A percentile compares a stretch with the other conserved stretches of the same genome.
phyloP scores from a whole-genome alignment of 2,888 invertebrate genomes.

The Apotomis turbidana region DNA sequence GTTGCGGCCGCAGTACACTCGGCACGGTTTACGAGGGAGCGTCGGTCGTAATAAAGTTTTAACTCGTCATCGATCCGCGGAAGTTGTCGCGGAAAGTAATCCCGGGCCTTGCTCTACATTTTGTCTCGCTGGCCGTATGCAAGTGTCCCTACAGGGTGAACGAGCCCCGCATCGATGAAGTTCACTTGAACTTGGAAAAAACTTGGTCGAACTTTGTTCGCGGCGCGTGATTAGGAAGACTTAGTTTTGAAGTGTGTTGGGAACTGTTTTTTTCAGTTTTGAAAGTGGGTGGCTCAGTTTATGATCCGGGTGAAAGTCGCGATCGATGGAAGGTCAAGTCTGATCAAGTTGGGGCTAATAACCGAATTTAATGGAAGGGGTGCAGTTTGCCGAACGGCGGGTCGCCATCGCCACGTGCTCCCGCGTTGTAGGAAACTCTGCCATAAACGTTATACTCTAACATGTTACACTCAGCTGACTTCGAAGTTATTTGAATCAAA shows the following conservation, averaged over 20 bases:
- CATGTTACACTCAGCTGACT: background rate
- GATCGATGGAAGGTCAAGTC: conserved; percentile 82
- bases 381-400: conserved; percentile 60
- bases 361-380: conserved; percentile 77
- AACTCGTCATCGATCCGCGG: conserved; percentile 78
- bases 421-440: background rate
- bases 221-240: conserved; percentile 83
- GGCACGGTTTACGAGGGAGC: conserved; percentile 64
- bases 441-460: background rate
- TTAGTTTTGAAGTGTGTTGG: conserved; percentile 82
- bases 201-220: conserved; percentile 77
- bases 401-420: conserved; percentile 43
- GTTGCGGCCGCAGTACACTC: conserved; percentile 49
- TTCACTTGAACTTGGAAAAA: conserved; percentile 82
- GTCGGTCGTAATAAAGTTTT: conserved; percentile 75
- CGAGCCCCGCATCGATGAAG: conserved; percentile 82
- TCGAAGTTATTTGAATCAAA: background rate
- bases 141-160: conserved; percentile 82
- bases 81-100: conserved; percentile 80
- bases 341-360: conserved; percentile 81
- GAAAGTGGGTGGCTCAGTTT: conserved; percentile 83
- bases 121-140: conserved; percentile 80
- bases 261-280: conserved; percentile 82
- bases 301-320: conserved; percentile 83
- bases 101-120: conserved; percentile 81